Conservation (phyloP, 2,888 invertebrate species). For the Seladonia tumulorum region DNA sequence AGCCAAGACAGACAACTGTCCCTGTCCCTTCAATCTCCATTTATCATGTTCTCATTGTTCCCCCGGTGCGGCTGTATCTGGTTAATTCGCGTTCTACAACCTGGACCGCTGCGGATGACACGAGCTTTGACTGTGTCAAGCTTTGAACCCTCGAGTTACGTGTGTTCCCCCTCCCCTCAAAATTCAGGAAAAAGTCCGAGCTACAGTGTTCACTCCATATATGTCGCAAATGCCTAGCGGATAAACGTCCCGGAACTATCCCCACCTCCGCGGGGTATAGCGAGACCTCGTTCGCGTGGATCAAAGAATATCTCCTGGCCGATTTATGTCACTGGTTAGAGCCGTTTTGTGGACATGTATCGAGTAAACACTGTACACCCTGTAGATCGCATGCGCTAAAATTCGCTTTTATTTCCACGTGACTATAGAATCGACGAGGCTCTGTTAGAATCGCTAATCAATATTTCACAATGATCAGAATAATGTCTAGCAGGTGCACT, state of each 20-base stretch:
- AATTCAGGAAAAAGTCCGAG: background rate
- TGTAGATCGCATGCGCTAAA: background rate
- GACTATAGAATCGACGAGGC: background rate
- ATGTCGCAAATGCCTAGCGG: too few relatives aligned
- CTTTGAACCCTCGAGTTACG: background rate
- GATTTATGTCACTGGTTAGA: too few relatives aligned
- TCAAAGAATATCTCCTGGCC: too few relatives aligned
- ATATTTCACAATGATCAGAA: background rate
- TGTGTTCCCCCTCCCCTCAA: background rate
- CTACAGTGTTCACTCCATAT: too few relatives aligned
- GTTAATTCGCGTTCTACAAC: slow-evolving; percentile 29
- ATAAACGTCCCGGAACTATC: too few relatives aligned
- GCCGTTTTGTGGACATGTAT: too few relatives aligned
- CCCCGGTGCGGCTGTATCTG: background rate
- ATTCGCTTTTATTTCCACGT: background rate
- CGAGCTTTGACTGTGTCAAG: background rate
- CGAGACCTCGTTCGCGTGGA: too few relatives aligned
- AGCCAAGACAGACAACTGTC: slow-evolving; percentile 39
- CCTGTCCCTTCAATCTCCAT: slow-evolving; percentile 41
- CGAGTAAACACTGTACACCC: too few relatives aligned
- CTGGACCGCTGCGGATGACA: background rate
- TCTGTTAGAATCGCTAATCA: background rate
- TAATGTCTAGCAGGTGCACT: background rate
- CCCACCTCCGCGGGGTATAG: too few relatives aligned
- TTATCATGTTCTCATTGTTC: slow-evolving; percentile 44